These are phyloP conservation scores for Nephrotoma guestfalica DNA, from an alignment of 2,888 invertebrate species.

Conservation along the genomic window DNA sequence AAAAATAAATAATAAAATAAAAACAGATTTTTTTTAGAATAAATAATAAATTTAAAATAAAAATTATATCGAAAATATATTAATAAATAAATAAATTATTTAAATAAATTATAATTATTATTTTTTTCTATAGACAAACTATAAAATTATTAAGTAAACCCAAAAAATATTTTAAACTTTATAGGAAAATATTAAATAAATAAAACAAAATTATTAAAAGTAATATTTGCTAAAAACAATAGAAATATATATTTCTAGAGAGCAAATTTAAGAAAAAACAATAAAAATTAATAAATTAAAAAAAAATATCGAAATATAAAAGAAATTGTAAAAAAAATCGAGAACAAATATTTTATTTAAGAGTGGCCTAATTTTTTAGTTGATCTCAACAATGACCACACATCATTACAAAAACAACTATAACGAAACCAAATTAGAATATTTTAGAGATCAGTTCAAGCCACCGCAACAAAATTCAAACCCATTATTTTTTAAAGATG, in stretches of 20 bases:
- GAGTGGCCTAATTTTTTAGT: no score
- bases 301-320: not conserved
- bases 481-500: not conserved
- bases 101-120: not conserved
- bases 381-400: no score
- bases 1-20: not conserved
- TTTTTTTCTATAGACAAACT: not conserved
- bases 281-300: not conserved
- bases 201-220: not conserved
- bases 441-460: not conserved
- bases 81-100: not conserved
- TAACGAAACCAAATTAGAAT: not conserved
- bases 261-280: not conserved
- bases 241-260: not conserved
- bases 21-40: not conserved
- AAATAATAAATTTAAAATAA: not conserved
- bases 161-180: not conserved
- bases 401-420: no score
- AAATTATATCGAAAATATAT: not conserved
- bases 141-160: not conserved
- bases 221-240: not conserved
- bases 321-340: not conserved
- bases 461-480: not conserved
- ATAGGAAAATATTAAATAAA: not conserved
- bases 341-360: not conserved